Evolutionary conservation across 2,113 vertebrate genomes (phyloP).

Genomic region (Aspiorhynchus laticeps): DNA sequence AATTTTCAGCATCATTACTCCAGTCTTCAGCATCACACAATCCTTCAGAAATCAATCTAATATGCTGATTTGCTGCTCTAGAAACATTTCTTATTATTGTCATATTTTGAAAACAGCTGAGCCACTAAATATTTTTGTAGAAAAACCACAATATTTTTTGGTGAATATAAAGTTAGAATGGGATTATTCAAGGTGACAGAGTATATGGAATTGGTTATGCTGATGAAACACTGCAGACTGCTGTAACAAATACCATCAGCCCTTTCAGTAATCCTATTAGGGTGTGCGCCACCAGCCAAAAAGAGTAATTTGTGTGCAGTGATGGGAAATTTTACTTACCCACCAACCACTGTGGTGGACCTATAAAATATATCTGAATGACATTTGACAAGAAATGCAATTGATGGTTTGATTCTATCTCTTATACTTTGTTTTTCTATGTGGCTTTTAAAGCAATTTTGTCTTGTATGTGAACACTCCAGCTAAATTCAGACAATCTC

Average conservation of each 20-base stretch:
- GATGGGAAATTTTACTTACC: not conserved
- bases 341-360: not conserved
- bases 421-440: not conserved
- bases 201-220: not conserved
- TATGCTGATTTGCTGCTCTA: not conserved
- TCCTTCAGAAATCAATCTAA: not conserved
- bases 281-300: not conserved
- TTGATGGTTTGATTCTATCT: not conserved
- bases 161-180: not conserved
- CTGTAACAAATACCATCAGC: not conserved
- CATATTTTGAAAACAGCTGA: not conserved
- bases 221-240: not conserved
- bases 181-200: not conserved
- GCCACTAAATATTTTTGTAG: not conserved
- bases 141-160: not conserved
- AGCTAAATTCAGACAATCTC: not conserved
- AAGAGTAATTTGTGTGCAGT: not conserved
- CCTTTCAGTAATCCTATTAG: not conserved
- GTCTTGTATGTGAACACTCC: not conserved
- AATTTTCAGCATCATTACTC: not conserved
- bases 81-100: not conserved
- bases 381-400: not conserved
- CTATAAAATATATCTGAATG: not conserved
- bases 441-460: not conserved
- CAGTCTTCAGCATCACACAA: not conserved